Evolutionary conservation across 2,113 vertebrate species (phyloP).

Genomic region (Pseudorhombus dupliciocellatus): DNA sequence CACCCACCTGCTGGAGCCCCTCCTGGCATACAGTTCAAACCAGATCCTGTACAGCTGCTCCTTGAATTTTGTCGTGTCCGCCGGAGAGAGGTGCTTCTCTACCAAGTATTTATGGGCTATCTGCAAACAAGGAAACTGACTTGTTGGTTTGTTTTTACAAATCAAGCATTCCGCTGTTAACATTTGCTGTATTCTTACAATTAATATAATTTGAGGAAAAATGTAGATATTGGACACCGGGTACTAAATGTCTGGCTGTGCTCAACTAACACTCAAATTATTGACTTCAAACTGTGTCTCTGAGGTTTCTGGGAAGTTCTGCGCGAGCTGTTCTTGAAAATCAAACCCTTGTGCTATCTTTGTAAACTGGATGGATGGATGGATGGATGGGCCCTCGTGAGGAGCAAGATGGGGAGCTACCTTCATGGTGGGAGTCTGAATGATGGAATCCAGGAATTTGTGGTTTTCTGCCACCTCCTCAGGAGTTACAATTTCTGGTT

Average conservation of each 20-base stretch:
- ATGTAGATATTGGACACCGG: too few relatives aligned
- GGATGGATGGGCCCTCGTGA: background rate
- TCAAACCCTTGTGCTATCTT: background rate
- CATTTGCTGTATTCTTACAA: too few relatives aligned
- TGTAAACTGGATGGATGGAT: too few relatives aligned
- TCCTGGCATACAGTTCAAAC: conserved; percentile 84
- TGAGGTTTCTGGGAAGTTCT: background rate
- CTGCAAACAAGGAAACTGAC: conserved; percentile 55
- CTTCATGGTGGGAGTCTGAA: conserved; percentile 83
- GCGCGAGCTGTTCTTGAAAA: too few relatives aligned
- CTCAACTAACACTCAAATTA: too few relatives aligned
- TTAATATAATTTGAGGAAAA: too few relatives aligned
- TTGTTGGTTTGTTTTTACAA: too few relatives aligned
- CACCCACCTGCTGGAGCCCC: conserved; percentile 82
- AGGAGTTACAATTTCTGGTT: conserved; percentile 82
- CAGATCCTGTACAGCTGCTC: conserved; percentile 84
- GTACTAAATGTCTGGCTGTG: too few relatives aligned
- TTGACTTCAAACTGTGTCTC: too few relatives aligned
- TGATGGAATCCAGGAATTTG: conserved; percentile 81
- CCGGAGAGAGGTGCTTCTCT: conserved; percentile 78
- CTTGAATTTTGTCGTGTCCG: conserved; percentile 75
- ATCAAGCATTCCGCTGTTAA: too few relatives aligned
- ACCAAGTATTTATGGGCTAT: conserved; percentile 83
- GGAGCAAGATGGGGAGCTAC: conserved; percentile 47
- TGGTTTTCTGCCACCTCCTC: conserved; percentile 84